phyloP scores from a whole-genome alignment of 2,888 invertebrate genomes.

The Scotopteryx bipunctaria region DNA sequence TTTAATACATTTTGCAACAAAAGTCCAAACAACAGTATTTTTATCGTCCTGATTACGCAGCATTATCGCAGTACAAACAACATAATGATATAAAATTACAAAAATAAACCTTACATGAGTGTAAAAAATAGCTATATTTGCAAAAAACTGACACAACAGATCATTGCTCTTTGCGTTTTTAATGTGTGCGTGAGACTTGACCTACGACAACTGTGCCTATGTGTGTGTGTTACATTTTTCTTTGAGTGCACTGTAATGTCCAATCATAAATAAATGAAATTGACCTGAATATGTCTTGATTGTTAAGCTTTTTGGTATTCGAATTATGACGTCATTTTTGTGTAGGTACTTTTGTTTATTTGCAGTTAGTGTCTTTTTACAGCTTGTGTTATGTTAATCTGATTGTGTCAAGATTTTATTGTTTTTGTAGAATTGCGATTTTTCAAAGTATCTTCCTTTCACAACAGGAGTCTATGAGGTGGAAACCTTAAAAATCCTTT shows the following conservation, averaged over 20 bases:
- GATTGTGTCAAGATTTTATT: neutral
- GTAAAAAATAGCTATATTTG: constrained; percentile 53
- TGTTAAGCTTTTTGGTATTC: constrained; percentile 12
- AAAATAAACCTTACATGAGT: constrained; percentile 27
- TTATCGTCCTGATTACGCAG: constrained; percentile 25
- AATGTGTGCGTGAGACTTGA: constrained; percentile 48
- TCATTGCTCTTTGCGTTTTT: constrained; percentile 59
- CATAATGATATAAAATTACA: constrained; percentile 25
- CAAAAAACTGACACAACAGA: constrained; percentile 68
- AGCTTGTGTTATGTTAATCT: neutral
- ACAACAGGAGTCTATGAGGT: no score
- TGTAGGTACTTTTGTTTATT: neutral
- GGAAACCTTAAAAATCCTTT: no score
- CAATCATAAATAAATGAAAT: constrained; percentile 37
- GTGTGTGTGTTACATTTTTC: constrained; percentile 60
- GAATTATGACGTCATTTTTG: constrained; percentile 5
- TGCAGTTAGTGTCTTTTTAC: neutral
- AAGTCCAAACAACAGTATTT: constrained; percentile 14
- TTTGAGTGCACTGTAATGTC: constrained; percentile 40
- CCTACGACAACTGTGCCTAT: constrained; percentile 54
- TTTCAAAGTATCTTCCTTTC: no score
- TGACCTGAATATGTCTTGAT: constrained; percentile 33
- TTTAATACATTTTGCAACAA: neutral
- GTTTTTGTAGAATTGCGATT: neutral
- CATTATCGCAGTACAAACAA: constrained; percentile 26